Base-by-base conservation (phyloP, 2,113 vertebrate genomes). In the Gymnobelideus leadbeateri region DNA sequence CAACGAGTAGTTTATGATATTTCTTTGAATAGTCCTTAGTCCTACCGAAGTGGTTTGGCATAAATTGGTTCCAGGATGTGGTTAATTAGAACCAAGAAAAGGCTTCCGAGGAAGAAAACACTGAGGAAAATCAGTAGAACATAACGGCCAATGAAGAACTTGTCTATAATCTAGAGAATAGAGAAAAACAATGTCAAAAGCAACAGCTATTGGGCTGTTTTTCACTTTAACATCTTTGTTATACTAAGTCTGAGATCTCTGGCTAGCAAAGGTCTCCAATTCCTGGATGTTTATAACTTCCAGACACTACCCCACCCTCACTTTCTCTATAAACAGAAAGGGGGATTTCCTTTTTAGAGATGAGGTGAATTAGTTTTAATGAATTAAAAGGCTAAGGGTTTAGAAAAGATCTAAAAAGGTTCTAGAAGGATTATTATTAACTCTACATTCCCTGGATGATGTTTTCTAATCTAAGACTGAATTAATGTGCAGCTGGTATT, bases 71-170 rank as follows among this genome's bases (percentile, higher is more conserved):
- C 99, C 98, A 99, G 97, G 95, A 99, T 92, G 93, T 99, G 99
- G 90, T 99, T 98, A 89, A 99, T 97, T n/a, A 99, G 98, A 93
- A 99, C 96, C 98, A 99, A 95, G 98, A 99, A 99, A 54, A 99
- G 95, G 43, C 98, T 98, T 52, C 98, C 98, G 0, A 99, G 98
- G 47, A 99, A 98, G 1, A 98, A 51, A 2, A 97, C 92, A 8
- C 98, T 98, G 92, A 97, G 98, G 93, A 98, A 9, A 0, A 98
- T 98, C 97, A 99, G 98, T 77, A 99, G 99, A 90, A 99, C 37
- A 2, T 99, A 99, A 95, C 99, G 99, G 26, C 99, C 99, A 0
- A 99, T 99, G 97, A 99, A 98, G 98, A 99, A 99, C 43, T 98
- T 92, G 97, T 99, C 99, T 97, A 99, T 98, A 0, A 99, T 98